These are phyloP conservation scores for Saguinus imperator DNA, from an alignment of 2,113 vertebrate genomes.

Conservation along the genomic window DNA sequence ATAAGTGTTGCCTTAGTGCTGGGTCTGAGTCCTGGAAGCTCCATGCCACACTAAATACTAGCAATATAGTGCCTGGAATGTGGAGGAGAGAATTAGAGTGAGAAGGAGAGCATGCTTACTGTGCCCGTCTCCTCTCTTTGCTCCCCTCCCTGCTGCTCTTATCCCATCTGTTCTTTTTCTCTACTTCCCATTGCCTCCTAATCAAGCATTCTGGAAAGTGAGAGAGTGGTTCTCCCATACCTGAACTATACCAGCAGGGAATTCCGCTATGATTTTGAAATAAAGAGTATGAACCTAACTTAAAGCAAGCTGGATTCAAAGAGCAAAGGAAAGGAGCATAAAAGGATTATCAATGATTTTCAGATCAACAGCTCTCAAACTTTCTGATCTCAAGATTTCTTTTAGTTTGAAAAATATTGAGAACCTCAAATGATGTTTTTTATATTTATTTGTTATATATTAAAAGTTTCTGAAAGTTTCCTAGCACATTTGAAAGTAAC, in stretches of 20 bases:
- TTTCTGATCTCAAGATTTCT: neutral
- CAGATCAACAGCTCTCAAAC: neutral
- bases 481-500: neutral
- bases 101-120: neutral
- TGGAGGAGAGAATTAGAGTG: neutral
- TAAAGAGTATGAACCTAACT: neutral
- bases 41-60: neutral
- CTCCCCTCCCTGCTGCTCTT: accelerated
- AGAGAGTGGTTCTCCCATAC: neutral
- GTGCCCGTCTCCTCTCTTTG: too few relatives aligned
- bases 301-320: neutral
- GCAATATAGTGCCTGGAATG: neutral
- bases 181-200: neutral
- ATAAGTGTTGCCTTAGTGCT: neutral
- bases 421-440: neutral
- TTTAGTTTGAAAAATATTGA: neutral
- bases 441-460: neutral
- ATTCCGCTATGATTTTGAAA: neutral
- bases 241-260: neutral
- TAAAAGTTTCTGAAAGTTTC: neutral
- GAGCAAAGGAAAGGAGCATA: neutral
- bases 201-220: neutral
- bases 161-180: neutral
- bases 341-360: neutral
- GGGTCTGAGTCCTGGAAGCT: neutral